Base-by-base conservation (phyloP, 1,140 invertebrate species). In the Doryteuthis pealeii region DNA sequence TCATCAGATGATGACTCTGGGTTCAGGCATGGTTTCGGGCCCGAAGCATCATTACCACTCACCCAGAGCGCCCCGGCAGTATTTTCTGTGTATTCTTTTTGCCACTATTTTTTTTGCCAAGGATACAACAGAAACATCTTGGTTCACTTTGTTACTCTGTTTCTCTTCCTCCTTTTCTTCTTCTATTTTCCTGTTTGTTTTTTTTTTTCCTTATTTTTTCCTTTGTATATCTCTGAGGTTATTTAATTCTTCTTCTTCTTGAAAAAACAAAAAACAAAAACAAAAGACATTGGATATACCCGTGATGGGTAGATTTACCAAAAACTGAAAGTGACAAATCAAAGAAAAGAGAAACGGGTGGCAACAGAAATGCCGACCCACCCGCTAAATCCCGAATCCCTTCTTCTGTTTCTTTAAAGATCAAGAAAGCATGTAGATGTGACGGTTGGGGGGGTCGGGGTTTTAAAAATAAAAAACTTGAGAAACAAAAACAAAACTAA, bases 81-180 rank as follows among this genome's bases (percentile, higher is more conserved):
- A n/a, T n/a, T n/a, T n/a, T n/a, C n/a, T n/a, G n/a, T n/a, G n/a
- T n/a, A n/a, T n/a, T n/a, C n/a, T n/a, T n/a, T n/a, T n/a, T n/a
- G n/a, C n/a, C n/a, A n/a, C n/a, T n/a, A n/a, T n/a, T n/a, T n/a
- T n/a, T n/a, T n/a, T n/a, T n/a, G n/a, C n/a, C n/a, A n/a, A n/a
- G n/a, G n/a, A n/a, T n/a, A n/a, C n/a, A n/a, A n/a, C n/a, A n/a
- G n/a, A n/a, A n/a, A n/a, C n/a, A n/a, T n/a, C n/a, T n/a, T n/a
- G n/a, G n/a, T 14, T 32, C 28, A 5, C 40, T 26, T 22, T 26
- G 32, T 31, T 73, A 33, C 49, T 32, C 31, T 10, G 8, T 33
- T 92, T 26, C 58, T 58, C 49, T 32, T 45, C 30, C 54, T 67
- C 72, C 49, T 12, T 75, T 26, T 69, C 33, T 72, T 58, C 28